Conservation (phyloP, 2,797 vertebrate genomes). For the Neosilurus mollespiculum region DNA sequence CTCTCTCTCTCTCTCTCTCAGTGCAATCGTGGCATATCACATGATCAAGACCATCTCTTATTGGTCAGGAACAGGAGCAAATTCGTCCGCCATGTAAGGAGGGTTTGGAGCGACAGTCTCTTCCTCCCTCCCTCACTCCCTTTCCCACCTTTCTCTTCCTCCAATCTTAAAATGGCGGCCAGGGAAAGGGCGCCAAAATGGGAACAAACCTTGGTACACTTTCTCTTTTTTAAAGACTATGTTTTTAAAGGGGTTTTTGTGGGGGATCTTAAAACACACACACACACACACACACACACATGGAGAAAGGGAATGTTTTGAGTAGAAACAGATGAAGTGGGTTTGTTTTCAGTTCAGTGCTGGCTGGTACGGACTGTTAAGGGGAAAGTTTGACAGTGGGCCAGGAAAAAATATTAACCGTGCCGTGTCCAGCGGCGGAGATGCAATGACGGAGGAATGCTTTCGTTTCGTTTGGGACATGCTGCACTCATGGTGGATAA, state of each 20-base stretch:
- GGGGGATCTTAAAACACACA: conserved; percentile 26
- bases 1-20: conserved; percentile 33
- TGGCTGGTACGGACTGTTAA: conserved; percentile 72
- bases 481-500: conserved; percentile 32
- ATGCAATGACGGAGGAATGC: conserved; percentile 46
- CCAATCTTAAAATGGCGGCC: conserved; percentile 85
- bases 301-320: conserved; percentile 67
- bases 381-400: conserved; percentile 77
- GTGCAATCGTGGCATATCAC: conserved; percentile 86
- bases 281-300: conserved; percentile 53
- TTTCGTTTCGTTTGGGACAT: conserved; percentile 36
- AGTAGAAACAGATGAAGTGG: conserved; percentile 87
- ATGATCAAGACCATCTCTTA: conserved; percentile 75
- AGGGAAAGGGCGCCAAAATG: conserved; percentile 66
- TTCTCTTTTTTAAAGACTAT: conserved; percentile 47
- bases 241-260: conserved; percentile 56
- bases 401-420: conserved; percentile 89
- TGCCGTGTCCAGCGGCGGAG: conserved; percentile 76
- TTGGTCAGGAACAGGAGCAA: conserved; percentile 79
- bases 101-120: conserved; percentile 77
- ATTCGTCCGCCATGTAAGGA: conserved; percentile 89
- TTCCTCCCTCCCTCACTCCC: conserved; percentile 49
- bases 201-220: conserved; percentile 63
- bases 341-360: conserved; percentile 76
- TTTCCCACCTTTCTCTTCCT: conserved; percentile 55